Evolutionary conservation across 2,888 invertebrate genomes (phyloP), one percentile per base, ranked within the genome.

Genomic region (Parthenolecanium corni): DNA sequence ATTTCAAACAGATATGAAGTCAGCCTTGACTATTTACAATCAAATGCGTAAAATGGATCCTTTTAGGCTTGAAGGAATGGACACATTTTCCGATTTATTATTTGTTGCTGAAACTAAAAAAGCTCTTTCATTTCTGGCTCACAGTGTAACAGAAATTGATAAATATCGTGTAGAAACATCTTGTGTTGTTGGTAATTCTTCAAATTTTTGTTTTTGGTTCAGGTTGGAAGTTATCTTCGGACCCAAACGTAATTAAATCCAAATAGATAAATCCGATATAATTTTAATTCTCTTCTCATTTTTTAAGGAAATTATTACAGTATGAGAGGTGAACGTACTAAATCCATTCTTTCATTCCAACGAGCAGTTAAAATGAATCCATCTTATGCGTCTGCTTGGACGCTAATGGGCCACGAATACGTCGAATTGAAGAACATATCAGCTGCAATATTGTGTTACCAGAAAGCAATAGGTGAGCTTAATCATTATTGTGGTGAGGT

Each of bases 351-450:
- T 69, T 96, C 96, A 75, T 96, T 98, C 73, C 93, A 95, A 74
- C 79, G 96, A 69, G 96, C 96, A 0, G 74, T 97, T 16, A 89
- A 91, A 73, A 76, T 97, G 5, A 94, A 95, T 77, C 94, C 95
- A 0, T 86, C 89, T 70, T 95, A 95, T 74, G 76, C 94, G 52
- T 89, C 93, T 0, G 96, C 94, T 0, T 98, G 96, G 96, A 96
- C 95, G 1, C 78, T 98, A 47, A 91, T 98, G 84, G 98, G 98
- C 0, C 98, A 98, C 73, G 97, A 98, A 74, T 97, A 90, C 74
- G 93, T 98, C 85, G 97, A 98, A 76, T 82, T 97, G 75, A 97
- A 97, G 74, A 97, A 97, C 74, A 91, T 93, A 0, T 91, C 92
- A 75, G 96, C 95, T 16, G 97, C 97, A n/a, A 95, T 97, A 72